phyloP scores from a whole-genome alignment of 2,888 invertebrate genomes.

The Ommatoiulus sabulosus region DNA sequence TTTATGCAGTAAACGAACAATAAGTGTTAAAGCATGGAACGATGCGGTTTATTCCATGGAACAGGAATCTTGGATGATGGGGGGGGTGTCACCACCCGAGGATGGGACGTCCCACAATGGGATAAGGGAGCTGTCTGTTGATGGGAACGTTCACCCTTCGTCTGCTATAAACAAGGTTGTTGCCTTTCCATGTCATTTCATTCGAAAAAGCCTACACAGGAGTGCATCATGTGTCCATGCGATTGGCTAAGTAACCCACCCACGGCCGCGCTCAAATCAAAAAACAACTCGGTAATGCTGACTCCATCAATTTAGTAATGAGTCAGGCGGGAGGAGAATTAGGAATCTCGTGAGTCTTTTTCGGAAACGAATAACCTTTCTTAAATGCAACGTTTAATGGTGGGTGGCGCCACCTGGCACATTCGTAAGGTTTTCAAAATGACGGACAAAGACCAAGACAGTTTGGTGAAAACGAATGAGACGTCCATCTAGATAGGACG shows the following conservation, averaged over 20 bases:
- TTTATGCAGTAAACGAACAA: background rate
- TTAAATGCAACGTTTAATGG: background rate
- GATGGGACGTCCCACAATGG: constrained; percentile 21
- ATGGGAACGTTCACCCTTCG: constrained; percentile 22
- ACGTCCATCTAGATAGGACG: background rate
- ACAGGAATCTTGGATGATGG: background rate
- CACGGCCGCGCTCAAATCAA: background rate
- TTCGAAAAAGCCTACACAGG: constrained; percentile 10
- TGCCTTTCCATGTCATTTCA: constrained; percentile 13
- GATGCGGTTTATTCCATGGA: background rate
- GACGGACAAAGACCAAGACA: background rate
- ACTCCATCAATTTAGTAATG: constrained; percentile 3
- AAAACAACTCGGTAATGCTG: background rate
- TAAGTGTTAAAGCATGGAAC: background rate
- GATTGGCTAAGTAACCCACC: constrained; percentile 4
- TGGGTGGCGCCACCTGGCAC: background rate
- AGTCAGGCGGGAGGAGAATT: background rate
- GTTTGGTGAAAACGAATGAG: background rate
- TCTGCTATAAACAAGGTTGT: constrained; percentile 28
- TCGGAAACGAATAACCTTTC: background rate
- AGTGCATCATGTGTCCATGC: background rate
- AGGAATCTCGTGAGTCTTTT: background rate
- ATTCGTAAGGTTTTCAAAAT: background rate
- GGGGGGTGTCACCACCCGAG: background rate
- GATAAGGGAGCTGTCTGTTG: constrained; percentile 1